A percentile compares a stretch with the other conserved stretches of the same genome.
Conservation (phyloP, 2,113 vertebrate genomes). For the Pterocles burchelli region DNA sequence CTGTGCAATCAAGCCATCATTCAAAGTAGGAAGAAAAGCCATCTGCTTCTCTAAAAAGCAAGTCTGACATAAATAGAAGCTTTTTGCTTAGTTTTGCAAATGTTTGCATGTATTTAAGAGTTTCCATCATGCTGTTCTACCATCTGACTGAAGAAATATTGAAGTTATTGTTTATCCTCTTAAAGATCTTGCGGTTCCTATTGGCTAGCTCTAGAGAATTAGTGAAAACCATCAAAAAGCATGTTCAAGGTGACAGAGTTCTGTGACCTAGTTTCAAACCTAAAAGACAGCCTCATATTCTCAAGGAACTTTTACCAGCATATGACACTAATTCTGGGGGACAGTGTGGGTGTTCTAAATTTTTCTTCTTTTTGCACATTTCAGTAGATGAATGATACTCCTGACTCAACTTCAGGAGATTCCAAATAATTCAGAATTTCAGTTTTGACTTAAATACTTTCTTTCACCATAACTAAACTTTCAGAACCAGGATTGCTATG, state of each 20-base stretch:
- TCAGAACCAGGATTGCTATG: background rate
- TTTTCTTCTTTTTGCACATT: background rate
- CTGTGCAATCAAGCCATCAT: background rate
- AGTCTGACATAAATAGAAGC: background rate
- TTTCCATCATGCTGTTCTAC: background rate
- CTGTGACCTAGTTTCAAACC: background rate
- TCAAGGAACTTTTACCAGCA: background rate
- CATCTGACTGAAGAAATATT: background rate
- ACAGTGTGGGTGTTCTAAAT: background rate
- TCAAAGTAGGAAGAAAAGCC: conserved; percentile 10
- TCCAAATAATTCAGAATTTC: background rate
- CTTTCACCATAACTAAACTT: background rate
- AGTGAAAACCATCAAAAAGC: background rate
- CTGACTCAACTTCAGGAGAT: background rate
- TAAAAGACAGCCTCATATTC: background rate
- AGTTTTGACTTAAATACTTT: background rate
- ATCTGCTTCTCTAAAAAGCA: conserved; percentile 16
- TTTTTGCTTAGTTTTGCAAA: background rate
- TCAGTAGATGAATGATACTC: background rate
- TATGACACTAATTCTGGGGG: background rate
- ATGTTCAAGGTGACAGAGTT: background rate
- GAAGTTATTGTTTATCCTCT: background rate
- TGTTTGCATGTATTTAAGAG: background rate
- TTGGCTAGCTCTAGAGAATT: background rate
- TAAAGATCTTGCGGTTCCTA: background rate